Evolutionary conservation across 2,797 vertebrate species (phyloP).

Genomic region (Pseudochromis fuscus): DNA sequence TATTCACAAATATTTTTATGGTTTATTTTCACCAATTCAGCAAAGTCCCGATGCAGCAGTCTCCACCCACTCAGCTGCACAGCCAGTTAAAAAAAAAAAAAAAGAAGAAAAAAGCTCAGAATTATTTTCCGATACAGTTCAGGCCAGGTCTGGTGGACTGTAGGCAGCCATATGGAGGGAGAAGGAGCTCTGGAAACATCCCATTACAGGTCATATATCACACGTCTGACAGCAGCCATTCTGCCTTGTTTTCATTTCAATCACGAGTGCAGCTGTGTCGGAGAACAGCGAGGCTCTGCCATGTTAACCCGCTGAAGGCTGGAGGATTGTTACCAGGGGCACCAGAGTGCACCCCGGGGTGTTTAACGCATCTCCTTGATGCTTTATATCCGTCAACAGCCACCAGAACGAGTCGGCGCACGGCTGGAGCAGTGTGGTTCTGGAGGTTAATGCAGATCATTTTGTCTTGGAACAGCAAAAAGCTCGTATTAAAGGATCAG

Average conservation of each 20-base stretch:
- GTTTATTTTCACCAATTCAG: slow-evolving; percentile 44
- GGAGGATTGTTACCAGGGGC: slow-evolving; percentile 23
- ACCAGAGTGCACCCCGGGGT: slow-evolving; percentile 13
- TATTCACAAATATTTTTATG: slow-evolving; percentile 8
- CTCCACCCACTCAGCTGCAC: slow-evolving; percentile 22
- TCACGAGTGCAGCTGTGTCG: slow-evolving; percentile 91
- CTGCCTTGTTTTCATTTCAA: slow-evolving; percentile 94
- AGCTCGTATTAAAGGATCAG: neutral
- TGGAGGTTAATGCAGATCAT: neutral
- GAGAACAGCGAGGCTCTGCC: slow-evolving; percentile 83
- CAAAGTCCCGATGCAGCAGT: slow-evolving; percentile 8
- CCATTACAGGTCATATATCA: slow-evolving; percentile 95
- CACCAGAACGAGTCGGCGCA: neutral
- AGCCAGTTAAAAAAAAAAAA: slow-evolving; percentile 54
- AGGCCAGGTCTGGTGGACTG: slow-evolving; percentile 80
- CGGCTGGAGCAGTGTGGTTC: neutral
- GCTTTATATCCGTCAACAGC: slow-evolving; percentile 34
- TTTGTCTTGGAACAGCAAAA: slow-evolving; percentile 9
- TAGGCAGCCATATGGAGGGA: slow-evolving; percentile 90
- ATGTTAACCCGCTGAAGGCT: slow-evolving; percentile 85
- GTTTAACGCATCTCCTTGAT: slow-evolving; percentile 21
- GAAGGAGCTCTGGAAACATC: slow-evolving; percentile 92
- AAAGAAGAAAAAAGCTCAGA: slow-evolving; percentile 43
- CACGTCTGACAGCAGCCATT: slow-evolving; percentile 90
- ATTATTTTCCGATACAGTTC: slow-evolving; percentile 62